Percentiles rank a stretch among this genome's conserved stretches.
Conservation (phyloP, 2,113 vertebrate genomes). For the Morone saxatilis region DNA sequence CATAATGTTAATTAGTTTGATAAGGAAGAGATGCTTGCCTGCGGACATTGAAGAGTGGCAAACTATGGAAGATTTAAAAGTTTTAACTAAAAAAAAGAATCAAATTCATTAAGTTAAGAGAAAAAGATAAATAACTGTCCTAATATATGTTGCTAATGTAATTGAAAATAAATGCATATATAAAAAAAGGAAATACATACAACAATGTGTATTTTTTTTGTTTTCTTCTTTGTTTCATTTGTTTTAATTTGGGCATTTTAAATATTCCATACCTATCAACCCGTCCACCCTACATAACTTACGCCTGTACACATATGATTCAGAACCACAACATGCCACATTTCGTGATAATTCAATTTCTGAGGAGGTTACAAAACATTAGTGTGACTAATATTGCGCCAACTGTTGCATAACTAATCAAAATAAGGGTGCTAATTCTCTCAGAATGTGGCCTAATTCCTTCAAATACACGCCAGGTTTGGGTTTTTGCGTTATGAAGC, state of each 20-base stretch:
- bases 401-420: constrained; percentile 41
- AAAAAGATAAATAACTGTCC: too few species aligned
- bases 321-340: background rate
- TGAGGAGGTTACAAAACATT: constrained; percentile 19
- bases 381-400: constrained; percentile 18
- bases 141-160: too few species aligned
- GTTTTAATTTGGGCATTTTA: background rate
- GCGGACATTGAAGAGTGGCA: too few species aligned
- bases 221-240: background rate
- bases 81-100: too few species aligned
- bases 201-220: background rate
- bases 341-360: constrained; percentile 1
- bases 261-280: background rate
- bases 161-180: too few species aligned
- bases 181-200: background rate
- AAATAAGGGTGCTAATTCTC: constrained; percentile 37
- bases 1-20: too few species aligned
- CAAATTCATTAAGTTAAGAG: too few species aligned
- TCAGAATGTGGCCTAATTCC: constrained; percentile 50
- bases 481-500: constrained; percentile 3
- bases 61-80: too few species aligned
- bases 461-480: constrained; percentile 43
- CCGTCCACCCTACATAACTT: background rate
- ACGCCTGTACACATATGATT: background rate
- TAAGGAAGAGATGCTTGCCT: too few species aligned